Percentiles rank a stretch among this genome's conserved stretches.
Conservation (phyloP, 2,888 invertebrate genomes). For the Clanis bilineata region DNA sequence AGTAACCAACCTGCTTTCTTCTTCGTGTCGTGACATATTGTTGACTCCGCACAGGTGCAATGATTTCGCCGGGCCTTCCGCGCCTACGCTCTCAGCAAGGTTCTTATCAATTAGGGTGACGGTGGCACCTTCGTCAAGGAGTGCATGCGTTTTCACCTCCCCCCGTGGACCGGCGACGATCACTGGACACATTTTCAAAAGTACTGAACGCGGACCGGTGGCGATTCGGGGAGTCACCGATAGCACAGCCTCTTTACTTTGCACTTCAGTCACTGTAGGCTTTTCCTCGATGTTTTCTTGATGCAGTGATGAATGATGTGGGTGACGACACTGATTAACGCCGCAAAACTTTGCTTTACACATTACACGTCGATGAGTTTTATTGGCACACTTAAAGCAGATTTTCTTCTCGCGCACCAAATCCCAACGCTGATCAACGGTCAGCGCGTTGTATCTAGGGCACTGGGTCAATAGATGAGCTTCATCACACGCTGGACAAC, state of each 20-base stretch:
- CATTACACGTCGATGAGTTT: background rate
- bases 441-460: background rate
- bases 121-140: no score
- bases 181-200: no score
- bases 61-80: background rate
- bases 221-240: background rate
- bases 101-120: no score
- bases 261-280: background rate
- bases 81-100: background rate
- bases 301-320: background rate
- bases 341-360: background rate
- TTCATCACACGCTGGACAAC: background rate
- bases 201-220: background rate
- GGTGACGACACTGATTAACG: background rate
- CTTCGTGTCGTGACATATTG: no score
- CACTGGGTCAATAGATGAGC: background rate
- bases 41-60: no score
- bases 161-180: no score
- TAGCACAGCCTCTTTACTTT: background rate
- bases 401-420: background rate
- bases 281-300: background rate
- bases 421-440: background rate
- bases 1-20: no score
- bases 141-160: no score
- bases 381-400: background rate